phyloP scores from a whole-genome alignment of 2,888 invertebrate genomes.

The Calliscelio sp. region DNA sequence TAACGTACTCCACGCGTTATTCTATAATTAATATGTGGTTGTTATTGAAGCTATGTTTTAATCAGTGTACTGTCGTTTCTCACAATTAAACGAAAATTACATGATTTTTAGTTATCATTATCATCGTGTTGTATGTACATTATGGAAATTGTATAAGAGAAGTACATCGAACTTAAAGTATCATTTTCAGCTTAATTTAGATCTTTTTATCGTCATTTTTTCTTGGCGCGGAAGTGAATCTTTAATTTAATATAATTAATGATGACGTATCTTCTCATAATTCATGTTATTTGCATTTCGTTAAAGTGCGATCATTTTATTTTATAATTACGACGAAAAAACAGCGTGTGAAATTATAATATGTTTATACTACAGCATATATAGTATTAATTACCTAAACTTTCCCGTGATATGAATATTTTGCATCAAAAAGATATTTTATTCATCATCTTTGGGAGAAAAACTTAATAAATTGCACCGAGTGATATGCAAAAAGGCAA shows the following conservation, averaged over 20 bases:
- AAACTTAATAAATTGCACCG: slow-evolving; percentile 1
- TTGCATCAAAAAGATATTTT: slow-evolving; percentile 15
- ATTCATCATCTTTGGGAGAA: neutral
- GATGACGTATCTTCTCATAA: slow-evolving; percentile 25
- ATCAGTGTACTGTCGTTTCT: no score
- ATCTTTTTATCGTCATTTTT: slow-evolving; percentile 1
- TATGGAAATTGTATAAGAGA: neutral
- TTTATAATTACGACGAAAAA: slow-evolving; percentile 35
- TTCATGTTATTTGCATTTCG: slow-evolving; percentile 41
- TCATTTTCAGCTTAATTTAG: slow-evolving; percentile 20
- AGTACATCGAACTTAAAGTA: neutral
- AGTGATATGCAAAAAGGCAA: slow-evolving; percentile 11
- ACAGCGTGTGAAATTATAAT: slow-evolving; percentile 33
- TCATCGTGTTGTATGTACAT: no score
- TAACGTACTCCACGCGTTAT: neutral
- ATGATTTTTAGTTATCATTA: no score
- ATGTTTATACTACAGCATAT: slow-evolving; percentile 4
- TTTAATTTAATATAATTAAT: slow-evolving; percentile 41
- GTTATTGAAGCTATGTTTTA: no score
- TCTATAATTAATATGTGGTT: no score
- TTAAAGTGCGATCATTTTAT: slow-evolving; percentile 31
- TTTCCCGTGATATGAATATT: slow-evolving; percentile 2
- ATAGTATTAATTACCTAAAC: slow-evolving; percentile 19
- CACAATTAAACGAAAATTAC: no score
- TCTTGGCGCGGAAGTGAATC: slow-evolving; percentile 7